Conservation (phyloP, 1,140 invertebrate species). For the Musca vetustissima region DNA sequence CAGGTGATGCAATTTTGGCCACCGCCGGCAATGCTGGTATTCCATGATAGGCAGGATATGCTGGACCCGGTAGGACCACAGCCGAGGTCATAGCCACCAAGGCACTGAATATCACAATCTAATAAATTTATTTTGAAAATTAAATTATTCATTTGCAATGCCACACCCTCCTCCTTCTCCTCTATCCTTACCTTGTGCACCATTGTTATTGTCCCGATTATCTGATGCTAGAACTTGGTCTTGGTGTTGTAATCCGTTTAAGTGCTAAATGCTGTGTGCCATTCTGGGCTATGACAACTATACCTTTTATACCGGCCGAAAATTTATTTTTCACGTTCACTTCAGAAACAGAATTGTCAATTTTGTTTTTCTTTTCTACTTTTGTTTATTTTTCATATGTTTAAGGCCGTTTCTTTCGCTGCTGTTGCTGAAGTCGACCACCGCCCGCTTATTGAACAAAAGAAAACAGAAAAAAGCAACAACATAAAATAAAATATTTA, state of each 20-base stretch:
- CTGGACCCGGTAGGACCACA: slow-evolving; percentile 47
- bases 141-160: no score
- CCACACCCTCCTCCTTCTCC: no score
- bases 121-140: background rate
- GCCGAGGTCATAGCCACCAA: slow-evolving; percentile 42
- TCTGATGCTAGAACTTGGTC: no score
- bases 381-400: background rate
- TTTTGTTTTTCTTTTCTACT: no score
- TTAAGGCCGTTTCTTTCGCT: background rate
- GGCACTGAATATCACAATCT: slow-evolving; percentile 43
- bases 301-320: slow-evolving; percentile 29
- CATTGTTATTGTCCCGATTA: slow-evolving; percentile 21
- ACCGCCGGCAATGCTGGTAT: slow-evolving; percentile 5
- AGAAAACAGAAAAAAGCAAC: no score
- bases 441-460: no score
- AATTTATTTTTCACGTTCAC: no score
- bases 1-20: slow-evolving; percentile 12
- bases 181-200: slow-evolving; percentile 37
- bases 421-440: background rate
- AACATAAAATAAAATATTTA: slow-evolving; percentile 13
- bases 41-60: slow-evolving; percentile 29
- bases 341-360: no score
- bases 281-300: slow-evolving; percentile 30
- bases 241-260: slow-evolving; percentile 19
- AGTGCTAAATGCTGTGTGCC: slow-evolving; percentile 14